These are phyloP conservation scores for Pelochelys cantorii DNA, from an alignment of 2,797 vertebrate species.

Conservation along the genomic window DNA sequence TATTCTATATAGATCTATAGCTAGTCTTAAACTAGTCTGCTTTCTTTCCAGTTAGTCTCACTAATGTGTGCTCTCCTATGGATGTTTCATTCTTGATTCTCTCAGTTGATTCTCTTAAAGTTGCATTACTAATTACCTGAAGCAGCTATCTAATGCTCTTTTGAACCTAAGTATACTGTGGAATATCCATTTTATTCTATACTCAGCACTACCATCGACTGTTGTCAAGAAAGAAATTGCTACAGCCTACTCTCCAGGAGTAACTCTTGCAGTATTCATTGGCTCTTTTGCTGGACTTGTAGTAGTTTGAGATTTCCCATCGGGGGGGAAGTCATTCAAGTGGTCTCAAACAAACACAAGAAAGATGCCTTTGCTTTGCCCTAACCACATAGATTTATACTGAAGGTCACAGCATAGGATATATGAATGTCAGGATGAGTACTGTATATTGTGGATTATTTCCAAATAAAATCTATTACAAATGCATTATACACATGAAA, in stretches of 20 bases:
- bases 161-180: not conserved
- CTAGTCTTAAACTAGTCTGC: conserved; percentile 38
- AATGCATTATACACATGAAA: not conserved
- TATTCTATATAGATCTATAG: conserved; percentile 59
- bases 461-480: not conserved
- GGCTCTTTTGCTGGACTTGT: conserved; percentile 15
- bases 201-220: conserved; percentile 19
- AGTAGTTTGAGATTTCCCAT: conserved; percentile 47
- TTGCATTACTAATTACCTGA: conserved; percentile 51
- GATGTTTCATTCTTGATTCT: conserved; percentile 29
- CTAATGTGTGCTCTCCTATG: not conserved
- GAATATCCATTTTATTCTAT: conserved; percentile 38
- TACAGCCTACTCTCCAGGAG: conserved; percentile 13
- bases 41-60: conserved; percentile 42
- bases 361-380: conserved; percentile 52
- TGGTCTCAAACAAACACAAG: conserved; percentile 15
- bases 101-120: conserved; percentile 32
- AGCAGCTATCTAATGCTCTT: conserved; percentile 50
- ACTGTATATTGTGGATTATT: not conserved
- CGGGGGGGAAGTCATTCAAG: not conserved
- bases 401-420: conserved; percentile 4
- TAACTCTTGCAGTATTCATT: conserved; percentile 14
- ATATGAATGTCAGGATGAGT: conserved; percentile 54
- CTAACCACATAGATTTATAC: not conserved
- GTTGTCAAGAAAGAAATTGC: not conserved